These are phyloP conservation scores for Dolomedes plantarius DNA, from an alignment of 2,888 invertebrate species.

Conservation along the genomic window DNA sequence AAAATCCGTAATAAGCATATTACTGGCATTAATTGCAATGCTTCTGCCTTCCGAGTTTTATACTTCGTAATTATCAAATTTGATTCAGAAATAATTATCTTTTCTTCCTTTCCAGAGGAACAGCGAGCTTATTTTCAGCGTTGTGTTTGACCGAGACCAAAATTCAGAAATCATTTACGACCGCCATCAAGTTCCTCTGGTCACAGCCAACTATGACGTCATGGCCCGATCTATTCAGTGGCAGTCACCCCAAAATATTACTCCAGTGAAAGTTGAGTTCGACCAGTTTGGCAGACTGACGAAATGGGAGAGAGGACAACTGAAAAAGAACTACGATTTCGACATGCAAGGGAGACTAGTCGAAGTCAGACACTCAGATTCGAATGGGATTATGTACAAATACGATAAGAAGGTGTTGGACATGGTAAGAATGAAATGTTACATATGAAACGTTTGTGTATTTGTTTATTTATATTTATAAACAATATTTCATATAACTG, in stretches of 20 bases:
- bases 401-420: constrained; percentile 87
- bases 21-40: too few relatives aligned
- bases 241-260: constrained; percentile 82
- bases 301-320: constrained; percentile 92
- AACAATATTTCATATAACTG: too few relatives aligned
- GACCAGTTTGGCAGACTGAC: constrained; percentile 87
- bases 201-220: constrained; percentile 92
- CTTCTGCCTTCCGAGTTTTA: too few relatives aligned
- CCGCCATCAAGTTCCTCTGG: constrained; percentile 86
- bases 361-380: constrained; percentile 89
- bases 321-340: constrained; percentile 83
- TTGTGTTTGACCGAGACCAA: constrained; percentile 94
- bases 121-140: constrained; percentile 89
- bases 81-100: too few relatives aligned
- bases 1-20: too few relatives aligned
- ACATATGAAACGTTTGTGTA: too few relatives aligned
- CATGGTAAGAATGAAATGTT: constrained; percentile 75
- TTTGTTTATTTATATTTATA: too few relatives aligned
- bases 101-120: constrained; percentile 84
- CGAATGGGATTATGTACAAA: constrained; percentile 86
- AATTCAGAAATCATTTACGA: constrained; percentile 94
- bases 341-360: constrained; percentile 90
- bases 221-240: constrained; percentile 91
- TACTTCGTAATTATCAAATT: too few relatives aligned
- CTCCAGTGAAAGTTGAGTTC: constrained; percentile 91